Evolutionary conservation across 2,888 invertebrate genomes (phyloP), one percentile per base, ranked within the genome.

Genomic region (Hydropsyche betteni): DNA sequence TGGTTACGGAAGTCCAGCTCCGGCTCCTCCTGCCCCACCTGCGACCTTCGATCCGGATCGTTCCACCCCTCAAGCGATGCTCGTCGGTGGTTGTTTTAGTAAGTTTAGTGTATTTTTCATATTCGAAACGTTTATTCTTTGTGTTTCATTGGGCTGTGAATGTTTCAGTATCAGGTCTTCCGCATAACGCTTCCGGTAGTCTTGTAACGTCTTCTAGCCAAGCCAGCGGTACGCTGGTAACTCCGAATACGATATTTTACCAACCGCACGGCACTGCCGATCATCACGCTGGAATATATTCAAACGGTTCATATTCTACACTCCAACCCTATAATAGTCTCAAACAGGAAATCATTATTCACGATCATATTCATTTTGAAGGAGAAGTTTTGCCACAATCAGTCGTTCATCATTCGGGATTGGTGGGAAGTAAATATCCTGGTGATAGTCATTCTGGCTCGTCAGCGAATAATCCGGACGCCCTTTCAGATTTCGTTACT

Each of bases 401-500:
- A 10, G 79, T 79, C 8, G 76, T 80, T 12, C 79, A 80, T 38
- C 80, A 80, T 69, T 79, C 80, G 16, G 78, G 78, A 3, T 69
- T 79, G 10, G 53, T 70, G 2, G 77, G 79, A 36, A 77, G 76
- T 8, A 79, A 80, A 74, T 79, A 78, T 69, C 75, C 77, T 4
- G 77, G 76, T 80, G 87, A 87, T 77, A 80, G 82, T 1, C 82
- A 95, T 84, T 91, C 93, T 71, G 95, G 95, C 83, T 86, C 87
- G 53, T 86, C 88, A 64, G 85, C 86, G 0, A 84, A 87, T 6
- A 92, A 94, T 0, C 94, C 95, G 83, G 97, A 98, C 84, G 95
- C 95, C 0, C 91, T 98, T 80, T 94, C 96, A 2, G 98, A 98
- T 86, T 98, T 98, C 85, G 98, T 98, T 80, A 97, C 97, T 64